These are phyloP conservation scores for Dynastes grantii DNA, from an alignment of 2,888 invertebrate genomes.

Conservation along the genomic window DNA sequence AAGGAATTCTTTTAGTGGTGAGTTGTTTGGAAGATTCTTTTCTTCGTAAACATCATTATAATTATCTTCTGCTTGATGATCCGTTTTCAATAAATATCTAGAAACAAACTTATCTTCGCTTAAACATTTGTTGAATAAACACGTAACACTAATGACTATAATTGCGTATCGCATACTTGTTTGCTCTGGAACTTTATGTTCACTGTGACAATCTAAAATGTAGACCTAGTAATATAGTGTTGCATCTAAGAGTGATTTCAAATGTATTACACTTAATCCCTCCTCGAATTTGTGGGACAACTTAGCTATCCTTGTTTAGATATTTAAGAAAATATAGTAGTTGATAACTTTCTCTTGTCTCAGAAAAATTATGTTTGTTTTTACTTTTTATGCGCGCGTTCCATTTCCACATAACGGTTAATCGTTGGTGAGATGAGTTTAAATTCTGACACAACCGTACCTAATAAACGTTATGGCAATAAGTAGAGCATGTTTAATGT, in stretches of 20 bases:
- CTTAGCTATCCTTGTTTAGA: not conserved
- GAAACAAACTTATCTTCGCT: conserved; percentile 13
- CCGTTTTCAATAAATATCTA: not conserved
- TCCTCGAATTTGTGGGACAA: conserved; percentile 29
- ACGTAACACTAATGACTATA: conserved; percentile 3
- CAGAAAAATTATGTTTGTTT: not conserved
- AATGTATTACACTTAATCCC: conserved; percentile 63
- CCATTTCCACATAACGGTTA: conserved; percentile 4
- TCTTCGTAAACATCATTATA: conserved; percentile 64
- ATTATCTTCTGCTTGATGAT: conserved; percentile 42
- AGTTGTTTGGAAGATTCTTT: conserved; percentile 72
- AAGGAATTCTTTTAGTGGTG: conserved; percentile 74
- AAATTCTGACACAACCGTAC: not conserved
- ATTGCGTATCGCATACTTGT: conserved; percentile 25
- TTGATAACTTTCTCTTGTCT: conserved; percentile 3
- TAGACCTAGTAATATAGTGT: conserved; percentile 61
- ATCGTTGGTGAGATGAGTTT: conserved; percentile 8
- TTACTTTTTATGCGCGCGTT: not conserved
- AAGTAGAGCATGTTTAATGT: conserved; percentile 26
- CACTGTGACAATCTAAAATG: conserved; percentile 51
- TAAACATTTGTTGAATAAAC: not conserved
- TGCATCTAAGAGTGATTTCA: conserved; percentile 62
- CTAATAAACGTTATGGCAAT: not conserved
- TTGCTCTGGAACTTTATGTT: conserved; percentile 42
- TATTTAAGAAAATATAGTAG: not conserved